A percentile compares a stretch with the other conserved stretches of the same genome.
Conservation (phyloP, 2,797 vertebrate species). For the Staurois parvus region DNA sequence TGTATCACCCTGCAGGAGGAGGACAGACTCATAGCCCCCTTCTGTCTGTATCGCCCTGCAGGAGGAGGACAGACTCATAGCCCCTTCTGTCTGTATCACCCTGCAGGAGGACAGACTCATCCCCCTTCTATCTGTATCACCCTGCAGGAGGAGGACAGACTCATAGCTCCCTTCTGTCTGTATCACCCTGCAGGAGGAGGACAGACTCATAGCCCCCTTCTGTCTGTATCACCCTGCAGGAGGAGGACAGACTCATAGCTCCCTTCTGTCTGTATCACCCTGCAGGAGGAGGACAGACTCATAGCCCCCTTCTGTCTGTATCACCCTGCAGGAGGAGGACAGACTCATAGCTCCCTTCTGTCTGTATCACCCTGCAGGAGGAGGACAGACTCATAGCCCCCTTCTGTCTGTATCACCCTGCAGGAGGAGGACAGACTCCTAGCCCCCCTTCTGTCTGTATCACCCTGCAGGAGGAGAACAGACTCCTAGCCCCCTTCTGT, state of each 20-base stretch:
- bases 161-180: background rate
- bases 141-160: too few relatives aligned
- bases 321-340: slow-evolving; percentile 16
- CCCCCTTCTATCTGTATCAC: slow-evolving; percentile 7
- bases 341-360: background rate
- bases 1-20: slow-evolving; percentile 12
- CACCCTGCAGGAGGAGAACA: slow-evolving; percentile 16
- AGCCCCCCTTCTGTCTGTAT: background rate
- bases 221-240: slow-evolving; percentile 12
- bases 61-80: too few relatives aligned
- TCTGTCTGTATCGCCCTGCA: slow-evolving; percentile 10
- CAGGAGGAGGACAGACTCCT: too few relatives aligned
- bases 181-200: slow-evolving; percentile 13
- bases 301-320: background rate
- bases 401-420: slow-evolving; percentile 13
- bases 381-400: background rate
- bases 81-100: slow-evolving; percentile 9
- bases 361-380: slow-evolving; percentile 12
- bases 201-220: background rate
- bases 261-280: slow-evolving; percentile 7
- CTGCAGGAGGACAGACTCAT: too few relatives aligned
- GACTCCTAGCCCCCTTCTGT: background rate
- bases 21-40: background rate
- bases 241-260: background rate
- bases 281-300: too few relatives aligned